Percentiles rank a stretch among this genome's conserved stretches.
phyloP scores from a whole-genome alignment of 2,113 vertebrate species.

The Arothron firmamentum region DNA sequence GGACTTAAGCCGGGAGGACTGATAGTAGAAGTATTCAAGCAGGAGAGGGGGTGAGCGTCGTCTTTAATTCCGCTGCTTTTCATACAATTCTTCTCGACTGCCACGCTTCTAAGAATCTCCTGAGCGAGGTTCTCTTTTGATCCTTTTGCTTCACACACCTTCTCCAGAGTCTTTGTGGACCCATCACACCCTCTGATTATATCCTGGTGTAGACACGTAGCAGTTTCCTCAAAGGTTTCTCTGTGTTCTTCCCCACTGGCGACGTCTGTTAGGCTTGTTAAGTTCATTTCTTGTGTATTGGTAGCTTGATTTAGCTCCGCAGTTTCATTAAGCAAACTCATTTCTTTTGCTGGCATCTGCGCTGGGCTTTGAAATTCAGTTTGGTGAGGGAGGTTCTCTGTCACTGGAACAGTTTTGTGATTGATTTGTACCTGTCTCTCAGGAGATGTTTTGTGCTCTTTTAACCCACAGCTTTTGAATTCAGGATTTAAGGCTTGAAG shows the following conservation, averaged over 20 bases:
- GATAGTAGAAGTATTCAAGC: slow-evolving; percentile 44
- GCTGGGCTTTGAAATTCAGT: slow-evolving; percentile 25
- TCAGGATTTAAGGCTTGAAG: slow-evolving; percentile 64
- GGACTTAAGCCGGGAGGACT: slow-evolving; percentile 37
- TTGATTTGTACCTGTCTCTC: slow-evolving; percentile 42
- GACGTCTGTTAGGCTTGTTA: slow-evolving; percentile 23
- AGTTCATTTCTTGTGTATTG: slow-evolving; percentile 40
- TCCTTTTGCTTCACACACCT: slow-evolving; percentile 45
- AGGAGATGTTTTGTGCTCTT: slow-evolving; percentile 38
- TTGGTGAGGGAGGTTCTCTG: slow-evolving; percentile 37
- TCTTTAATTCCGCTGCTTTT: slow-evolving; percentile 50
- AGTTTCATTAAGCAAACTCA: slow-evolving; percentile 26
- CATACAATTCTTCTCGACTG: slow-evolving; percentile 68
- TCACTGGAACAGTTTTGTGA: slow-evolving; percentile 26
- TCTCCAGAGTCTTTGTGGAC: slow-evolving; percentile 31
- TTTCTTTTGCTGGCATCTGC: slow-evolving; percentile 27
- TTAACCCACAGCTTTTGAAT: slow-evolving; percentile 57
- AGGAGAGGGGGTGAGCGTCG: slow-evolving; percentile 34
- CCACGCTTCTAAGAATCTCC: slow-evolving; percentile 59
- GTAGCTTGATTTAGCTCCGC: slow-evolving; percentile 24
- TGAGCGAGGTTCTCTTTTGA: slow-evolving; percentile 47
- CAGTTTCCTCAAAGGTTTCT: slow-evolving; percentile 35
- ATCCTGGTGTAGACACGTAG: slow-evolving; percentile 24
- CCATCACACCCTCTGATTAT: slow-evolving; percentile 28
- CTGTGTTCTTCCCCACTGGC: slow-evolving; percentile 28